Percentiles rank a stretch among this genome's conserved stretches.
These are phyloP conservation scores for Drosophila robusta DNA, from an alignment of 2,888 invertebrate genomes.

Conservation along the genomic window DNA sequence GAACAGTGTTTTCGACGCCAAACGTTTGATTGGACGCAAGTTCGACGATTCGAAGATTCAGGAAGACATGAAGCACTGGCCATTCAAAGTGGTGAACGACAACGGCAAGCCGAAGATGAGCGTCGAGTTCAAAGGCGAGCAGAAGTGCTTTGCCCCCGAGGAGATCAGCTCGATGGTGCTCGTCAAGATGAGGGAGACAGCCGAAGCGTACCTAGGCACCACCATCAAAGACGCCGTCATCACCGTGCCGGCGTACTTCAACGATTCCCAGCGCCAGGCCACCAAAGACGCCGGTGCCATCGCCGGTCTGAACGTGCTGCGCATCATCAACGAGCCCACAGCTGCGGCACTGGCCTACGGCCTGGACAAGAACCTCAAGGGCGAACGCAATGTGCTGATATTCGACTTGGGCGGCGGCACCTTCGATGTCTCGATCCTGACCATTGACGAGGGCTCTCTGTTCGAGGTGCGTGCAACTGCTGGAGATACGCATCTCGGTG, in stretches of 20 bases:
- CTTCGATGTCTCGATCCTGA: conserved; percentile 97
- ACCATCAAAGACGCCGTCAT: conserved; percentile 94
- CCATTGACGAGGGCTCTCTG: conserved; percentile 94
- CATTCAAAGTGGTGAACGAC: conserved; percentile 94
- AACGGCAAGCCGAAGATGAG: conserved; percentile 92
- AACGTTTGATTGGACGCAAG: conserved; percentile 96
- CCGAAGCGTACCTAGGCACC: conserved; percentile 94
- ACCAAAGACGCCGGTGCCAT: conserved; percentile 97
- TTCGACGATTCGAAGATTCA: conserved; percentile 96
- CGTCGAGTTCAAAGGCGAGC: conserved; percentile 94
- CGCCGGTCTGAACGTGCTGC: conserved; percentile 94
- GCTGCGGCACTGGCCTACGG: conserved; percentile 97
- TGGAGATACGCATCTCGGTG: conserved; percentile 97
- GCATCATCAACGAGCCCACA: conserved; percentile 97
- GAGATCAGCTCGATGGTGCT: conserved; percentile 97
- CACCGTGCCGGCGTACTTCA: conserved; percentile 96
- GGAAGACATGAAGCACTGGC: conserved; percentile 97
- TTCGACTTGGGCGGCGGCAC: conserved; percentile 90
- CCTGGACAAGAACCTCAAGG: conserved; percentile 92
- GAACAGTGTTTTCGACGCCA: conserved; percentile 96
- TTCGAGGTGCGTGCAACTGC: conserved; percentile 98
- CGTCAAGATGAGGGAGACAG: conserved; percentile 96
- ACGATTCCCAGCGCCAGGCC: conserved; percentile 95
- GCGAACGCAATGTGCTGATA: conserved; percentile 93
- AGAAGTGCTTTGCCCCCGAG: conserved; percentile 95